A percentile compares a stretch with the other conserved stretches of the same genome.
Conservation (phyloP, 2,888 invertebrate species). For the Stenolophus ochropezus region DNA sequence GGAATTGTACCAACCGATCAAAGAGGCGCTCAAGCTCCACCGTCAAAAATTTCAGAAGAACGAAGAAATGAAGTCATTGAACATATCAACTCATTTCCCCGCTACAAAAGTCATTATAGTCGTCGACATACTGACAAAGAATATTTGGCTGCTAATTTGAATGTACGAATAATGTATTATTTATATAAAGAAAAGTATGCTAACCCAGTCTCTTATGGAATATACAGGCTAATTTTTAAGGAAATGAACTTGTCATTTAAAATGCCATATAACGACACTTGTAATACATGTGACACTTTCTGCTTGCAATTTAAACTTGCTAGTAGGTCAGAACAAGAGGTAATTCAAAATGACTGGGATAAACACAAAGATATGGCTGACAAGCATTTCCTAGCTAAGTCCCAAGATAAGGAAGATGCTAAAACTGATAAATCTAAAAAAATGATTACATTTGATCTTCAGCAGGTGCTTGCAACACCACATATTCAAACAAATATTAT, state of each 20-base stretch:
- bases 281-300: neutral
- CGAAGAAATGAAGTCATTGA: neutral
- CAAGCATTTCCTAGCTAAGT: neutral
- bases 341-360: conserved; percentile 42
- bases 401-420: neutral
- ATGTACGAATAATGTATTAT: neutral
- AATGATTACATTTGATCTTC: no score
- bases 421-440: no score
- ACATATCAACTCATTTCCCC: neutral
- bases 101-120: neutral
- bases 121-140: neutral
- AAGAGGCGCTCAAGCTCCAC: neutral
- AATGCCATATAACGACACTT: neutral
- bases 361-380: neutral
- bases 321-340: no score
- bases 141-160: neutral
- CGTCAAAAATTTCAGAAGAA: neutral
- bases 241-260: neutral
- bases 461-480: no score
- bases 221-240: neutral
- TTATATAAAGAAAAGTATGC: neutral
- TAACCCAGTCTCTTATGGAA: neutral
- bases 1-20: neutral
- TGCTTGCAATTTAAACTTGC: neutral
- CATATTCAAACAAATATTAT: no score